Evolutionary conservation across 2,888 invertebrate species (phyloP), one percentile per base, ranked within the genome.

Genomic region (Dryococelus australis): DNA sequence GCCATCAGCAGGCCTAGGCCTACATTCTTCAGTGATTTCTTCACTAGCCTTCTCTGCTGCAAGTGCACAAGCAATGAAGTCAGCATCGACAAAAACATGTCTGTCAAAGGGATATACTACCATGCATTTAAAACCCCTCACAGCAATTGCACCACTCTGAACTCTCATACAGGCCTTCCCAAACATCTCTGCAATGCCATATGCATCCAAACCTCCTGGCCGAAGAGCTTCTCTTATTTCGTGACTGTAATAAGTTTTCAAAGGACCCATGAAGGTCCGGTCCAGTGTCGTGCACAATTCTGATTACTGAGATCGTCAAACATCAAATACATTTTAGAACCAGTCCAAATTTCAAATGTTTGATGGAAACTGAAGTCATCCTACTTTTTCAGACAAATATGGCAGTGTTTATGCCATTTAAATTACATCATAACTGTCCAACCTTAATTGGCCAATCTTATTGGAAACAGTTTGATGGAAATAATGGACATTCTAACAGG

Each of bases 121-220:
- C 20, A 65, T 85, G 4, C 26, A n/a, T n/a, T 53, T 65, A 24
- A 85, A 85, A 35, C 86, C 86, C 16, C 65, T 85, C 24, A 78
- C 27, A 28, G 86, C 86, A 27, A 28, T 85, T 5, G 47, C 35
- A 26, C 13, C 53, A 12, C 65, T 53, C 0, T 28, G 24, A 9
- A 28, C 27, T 53, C 27, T 53, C 4, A 28, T 20, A 20, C 16
- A 85, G n/a, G 65, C 86, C n/a, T 65, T 28, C 6, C 53, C 28
- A 51, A 85, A 35, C 9, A 85, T n/a, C 12, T 53, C 53, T 13
- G 20, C 20, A 3, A 85, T 85, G 28, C 53, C 86, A 26, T 85
- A 65, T 65, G 53, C 26, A 16, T 3, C 10, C 0, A 65, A 28
- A 5, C 1, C 10, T 0, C 83, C 43, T 28, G 16, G 24, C 9